These are phyloP conservation scores for Takifugu rubripes DNA, from an alignment of 2,797 vertebrate species.

Conservation along the genomic window DNA sequence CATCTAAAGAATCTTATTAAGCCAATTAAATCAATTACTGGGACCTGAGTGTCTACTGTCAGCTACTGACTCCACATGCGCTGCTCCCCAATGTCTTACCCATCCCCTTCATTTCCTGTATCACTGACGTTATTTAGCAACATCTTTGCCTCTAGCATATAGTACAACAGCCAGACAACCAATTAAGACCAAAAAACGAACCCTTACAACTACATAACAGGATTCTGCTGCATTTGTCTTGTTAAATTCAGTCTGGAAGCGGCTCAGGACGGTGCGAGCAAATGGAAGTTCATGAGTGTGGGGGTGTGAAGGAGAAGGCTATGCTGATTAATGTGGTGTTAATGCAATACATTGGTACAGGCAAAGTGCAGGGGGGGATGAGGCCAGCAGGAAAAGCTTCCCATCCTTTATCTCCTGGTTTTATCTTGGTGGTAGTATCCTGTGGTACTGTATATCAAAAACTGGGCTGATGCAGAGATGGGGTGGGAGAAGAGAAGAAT, in stretches of 20 bases:
- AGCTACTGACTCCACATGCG: slow-evolving; percentile 28
- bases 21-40: slow-evolving; percentile 54
- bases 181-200: slow-evolving; percentile 17
- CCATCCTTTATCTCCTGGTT: slow-evolving; percentile 32
- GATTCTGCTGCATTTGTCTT: slow-evolving; percentile 42
- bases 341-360: slow-evolving; percentile 52
- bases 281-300: slow-evolving; percentile 37
- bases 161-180: slow-evolving; percentile 17
- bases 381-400: slow-evolving; percentile 19
- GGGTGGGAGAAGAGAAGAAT: slow-evolving; percentile 4
- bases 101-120: slow-evolving; percentile 10
- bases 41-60: slow-evolving; percentile 42
- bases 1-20: slow-evolving; percentile 67
- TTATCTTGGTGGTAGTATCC: slow-evolving; percentile 37
- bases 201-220: slow-evolving; percentile 38
- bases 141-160: slow-evolving; percentile 22
- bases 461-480: slow-evolving; percentile 10
- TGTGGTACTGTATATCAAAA: slow-evolving; percentile 28
- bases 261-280: slow-evolving; percentile 22
- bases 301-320: slow-evolving; percentile 22
- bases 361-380: slow-evolving; percentile 15
- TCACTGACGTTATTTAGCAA: slow-evolving; percentile 22
- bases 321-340: slow-evolving; percentile 51
- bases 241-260: slow-evolving; percentile 43
- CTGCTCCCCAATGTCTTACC: slow-evolving; percentile 22